phyloP scores from a whole-genome alignment of 2,113 vertebrate species.

The Odocoileus hemionus region DNA sequence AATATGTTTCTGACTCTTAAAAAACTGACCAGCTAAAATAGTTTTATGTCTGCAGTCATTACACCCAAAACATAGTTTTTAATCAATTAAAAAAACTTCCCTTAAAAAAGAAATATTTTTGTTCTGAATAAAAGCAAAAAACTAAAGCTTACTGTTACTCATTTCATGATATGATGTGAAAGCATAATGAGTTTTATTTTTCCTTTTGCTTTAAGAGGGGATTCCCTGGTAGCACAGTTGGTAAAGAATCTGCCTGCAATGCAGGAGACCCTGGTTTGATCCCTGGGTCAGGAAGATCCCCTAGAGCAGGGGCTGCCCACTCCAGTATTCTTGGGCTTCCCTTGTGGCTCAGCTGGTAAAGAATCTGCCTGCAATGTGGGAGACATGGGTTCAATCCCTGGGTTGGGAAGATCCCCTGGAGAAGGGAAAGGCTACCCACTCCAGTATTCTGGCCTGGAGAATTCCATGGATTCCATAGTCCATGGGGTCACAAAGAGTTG shows the following conservation, averaged over 20 bases:
- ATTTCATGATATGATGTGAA: neutral
- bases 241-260: neutral
- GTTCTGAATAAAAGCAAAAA: neutral
- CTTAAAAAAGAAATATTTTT: neutral
- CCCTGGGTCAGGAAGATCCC: neutral
- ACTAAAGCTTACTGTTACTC: neutral
- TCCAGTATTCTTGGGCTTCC: no score
- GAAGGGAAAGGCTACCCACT: neutral
- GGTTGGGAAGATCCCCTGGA: no score
- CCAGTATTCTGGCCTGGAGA: neutral
- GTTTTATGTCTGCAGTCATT: neutral
- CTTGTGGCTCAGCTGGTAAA: no score
- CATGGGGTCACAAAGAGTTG: rapidly evolving
- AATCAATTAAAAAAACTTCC: neutral
- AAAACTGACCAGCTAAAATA: neutral
- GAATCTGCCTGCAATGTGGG: no score
- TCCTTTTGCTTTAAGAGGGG: neutral
- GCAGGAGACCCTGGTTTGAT: neutral
- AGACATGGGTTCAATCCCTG: no score
- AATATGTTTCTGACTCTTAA: neutral
- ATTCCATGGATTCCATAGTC: neutral
- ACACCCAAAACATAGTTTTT: neutral
- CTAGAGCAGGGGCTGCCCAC: neutral
- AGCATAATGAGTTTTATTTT: neutral
- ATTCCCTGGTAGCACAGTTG: neutral